These are phyloP conservation scores for Meiosimyza decipiens DNA, from an alignment of 2,888 invertebrate species.

Conservation along the genomic window DNA sequence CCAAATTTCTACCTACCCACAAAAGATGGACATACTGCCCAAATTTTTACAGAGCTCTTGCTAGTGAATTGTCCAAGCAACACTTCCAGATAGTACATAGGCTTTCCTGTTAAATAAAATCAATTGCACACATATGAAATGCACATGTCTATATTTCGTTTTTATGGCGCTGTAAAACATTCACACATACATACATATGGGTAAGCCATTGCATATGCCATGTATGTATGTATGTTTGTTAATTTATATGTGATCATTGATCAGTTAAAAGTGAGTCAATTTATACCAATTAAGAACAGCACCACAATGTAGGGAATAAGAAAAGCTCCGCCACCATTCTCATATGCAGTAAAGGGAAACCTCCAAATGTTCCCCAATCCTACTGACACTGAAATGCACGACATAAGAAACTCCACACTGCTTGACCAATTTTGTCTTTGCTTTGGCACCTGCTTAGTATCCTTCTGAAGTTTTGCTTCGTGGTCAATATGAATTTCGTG, in stretches of 20 bases:
- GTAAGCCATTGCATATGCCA: too few relatives aligned
- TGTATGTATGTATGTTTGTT: too few relatives aligned
- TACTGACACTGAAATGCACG: constrained; percentile 79
- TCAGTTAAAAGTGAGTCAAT: too few relatives aligned
- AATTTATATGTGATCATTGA: too few relatives aligned
- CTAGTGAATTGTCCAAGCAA: not conserved
- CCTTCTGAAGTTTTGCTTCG: too few relatives aligned
- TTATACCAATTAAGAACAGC: constrained; percentile 70
- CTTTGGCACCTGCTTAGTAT: too few relatives aligned
- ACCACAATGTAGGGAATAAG: constrained; percentile 79
- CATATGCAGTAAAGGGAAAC: constrained; percentile 74
- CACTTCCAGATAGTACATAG: not conserved
- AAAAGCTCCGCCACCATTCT: constrained; percentile 81
- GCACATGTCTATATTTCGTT: too few relatives aligned
- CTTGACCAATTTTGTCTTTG: constrained; percentile 70
- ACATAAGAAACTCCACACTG: constrained; percentile 78
- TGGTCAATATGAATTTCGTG: too few relatives aligned
- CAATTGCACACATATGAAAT: too few relatives aligned
- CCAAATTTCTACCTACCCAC: not conserved
- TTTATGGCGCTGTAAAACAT: too few relatives aligned
- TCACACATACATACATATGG: too few relatives aligned
- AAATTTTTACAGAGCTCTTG: constrained; percentile 9
- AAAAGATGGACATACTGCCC: constrained; percentile 6
- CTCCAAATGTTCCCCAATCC: constrained; percentile 81
- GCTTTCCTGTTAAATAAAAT: not conserved